Conservation (phyloP, 2,888 invertebrate species). For the Acronicta leporina region DNA sequence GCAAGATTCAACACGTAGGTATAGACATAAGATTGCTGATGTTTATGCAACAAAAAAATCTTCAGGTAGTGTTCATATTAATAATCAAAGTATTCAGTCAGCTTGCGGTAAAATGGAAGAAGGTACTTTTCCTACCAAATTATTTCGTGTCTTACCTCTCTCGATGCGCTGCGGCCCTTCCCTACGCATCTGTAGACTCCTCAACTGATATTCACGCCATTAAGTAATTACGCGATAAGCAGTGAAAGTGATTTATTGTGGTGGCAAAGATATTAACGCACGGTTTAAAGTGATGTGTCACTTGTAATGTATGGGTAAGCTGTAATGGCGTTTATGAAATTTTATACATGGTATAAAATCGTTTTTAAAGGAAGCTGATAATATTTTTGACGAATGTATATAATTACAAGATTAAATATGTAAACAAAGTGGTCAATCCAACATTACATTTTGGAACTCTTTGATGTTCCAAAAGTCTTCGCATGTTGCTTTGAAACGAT, state of each 20-base stretch:
- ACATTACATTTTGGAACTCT: too few species aligned
- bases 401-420: too few species aligned
- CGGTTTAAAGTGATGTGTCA: constrained; percentile 24
- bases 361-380: too few species aligned
- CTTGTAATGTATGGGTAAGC: constrained; percentile 2
- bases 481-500: too few species aligned
- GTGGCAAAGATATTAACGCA: constrained; percentile 33
- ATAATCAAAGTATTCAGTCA: too few species aligned
- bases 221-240: constrained; percentile 46
- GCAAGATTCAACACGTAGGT: not conserved
- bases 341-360: not conserved
- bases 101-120: too few species aligned
- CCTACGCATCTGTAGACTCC: constrained; percentile 23
- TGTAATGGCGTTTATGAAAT: constrained; percentile 2
- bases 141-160: not conserved
- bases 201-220: constrained; percentile 37
- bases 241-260: constrained; percentile 41
- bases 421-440: too few species aligned
- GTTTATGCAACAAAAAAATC: too few species aligned
- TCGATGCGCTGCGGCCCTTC: not conserved
- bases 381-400: too few species aligned
- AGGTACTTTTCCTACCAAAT: not conserved
- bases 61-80: too few species aligned
- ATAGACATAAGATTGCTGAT: not conserved
- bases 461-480: too few species aligned